Conservation (phyloP, 2,797 vertebrate species). For the Micromesistius poutassou region DNA sequence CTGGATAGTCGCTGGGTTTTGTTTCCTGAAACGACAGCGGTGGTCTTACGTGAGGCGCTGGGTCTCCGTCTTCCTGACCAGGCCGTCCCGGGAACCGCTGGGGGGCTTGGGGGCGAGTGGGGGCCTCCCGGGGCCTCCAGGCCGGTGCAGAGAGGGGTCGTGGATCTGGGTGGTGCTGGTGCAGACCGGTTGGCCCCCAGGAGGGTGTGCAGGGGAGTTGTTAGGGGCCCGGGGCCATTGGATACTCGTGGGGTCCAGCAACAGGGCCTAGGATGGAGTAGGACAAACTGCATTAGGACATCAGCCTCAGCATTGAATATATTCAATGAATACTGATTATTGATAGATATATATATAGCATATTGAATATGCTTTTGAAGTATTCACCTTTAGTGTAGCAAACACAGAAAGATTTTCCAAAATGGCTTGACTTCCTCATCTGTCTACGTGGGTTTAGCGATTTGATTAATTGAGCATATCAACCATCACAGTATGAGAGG, state of each 20-base stretch:
- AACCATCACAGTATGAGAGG: slow-evolving; percentile 29
- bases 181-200: slow-evolving; percentile 59
- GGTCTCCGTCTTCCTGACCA: slow-evolving; percentile 73
- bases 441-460: background rate
- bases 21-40: background rate
- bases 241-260: slow-evolving; percentile 68
- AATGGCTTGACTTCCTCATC: background rate
- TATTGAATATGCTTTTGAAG: background rate
- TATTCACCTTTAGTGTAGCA: background rate
- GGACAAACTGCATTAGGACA: slow-evolving; percentile 13
- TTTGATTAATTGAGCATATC: background rate
- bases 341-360: too few species aligned
- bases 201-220: slow-evolving; percentile 59
- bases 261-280: slow-evolving; percentile 70
- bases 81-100: slow-evolving; percentile 69
- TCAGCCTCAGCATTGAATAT: background rate
- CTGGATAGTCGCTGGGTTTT: background rate
- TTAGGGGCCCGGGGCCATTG: slow-evolving; percentile 48
- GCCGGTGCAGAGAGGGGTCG: slow-evolving; percentile 68
- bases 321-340: background rate
- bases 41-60: slow-evolving; percentile 84
- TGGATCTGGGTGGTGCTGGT: slow-evolving; percentile 63
- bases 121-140: slow-evolving; percentile 20
- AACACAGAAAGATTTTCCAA: background rate
- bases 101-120: slow-evolving; percentile 70